Evolutionary conservation across 2,888 invertebrate genomes (phyloP).

Genomic region (Tipula helvola): DNA sequence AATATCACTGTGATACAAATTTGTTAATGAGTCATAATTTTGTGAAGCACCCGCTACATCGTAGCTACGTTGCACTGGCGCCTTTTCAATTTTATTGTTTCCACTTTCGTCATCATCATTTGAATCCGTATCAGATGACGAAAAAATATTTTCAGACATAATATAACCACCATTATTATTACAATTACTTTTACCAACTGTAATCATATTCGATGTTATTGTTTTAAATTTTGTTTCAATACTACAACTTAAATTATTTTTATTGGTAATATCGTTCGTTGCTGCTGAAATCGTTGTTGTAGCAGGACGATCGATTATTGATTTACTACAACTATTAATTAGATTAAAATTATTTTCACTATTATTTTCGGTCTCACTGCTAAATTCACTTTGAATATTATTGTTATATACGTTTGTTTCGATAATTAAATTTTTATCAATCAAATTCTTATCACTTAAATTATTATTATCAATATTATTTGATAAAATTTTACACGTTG

Average conservation of each 20-base stretch:
- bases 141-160: constrained; percentile 42
- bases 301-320: neutral
- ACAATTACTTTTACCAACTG: constrained; percentile 20
- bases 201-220: constrained; percentile 20
- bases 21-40: constrained; percentile 17
- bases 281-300: neutral
- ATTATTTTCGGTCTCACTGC: neutral
- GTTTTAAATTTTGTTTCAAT: constrained; percentile 11
- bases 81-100: constrained; percentile 14
- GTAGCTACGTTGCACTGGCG: constrained; percentile 27
- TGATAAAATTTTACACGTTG: neutral
- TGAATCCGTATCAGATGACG: constrained; percentile 32
- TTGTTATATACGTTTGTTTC: neutral
- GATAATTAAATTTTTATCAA: neutral
- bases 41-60: constrained; percentile 24
- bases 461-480: neutral
- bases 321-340: neutral
- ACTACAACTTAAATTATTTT: neutral
- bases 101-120: constrained; percentile 17
- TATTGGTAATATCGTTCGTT: neutral
- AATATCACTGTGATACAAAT: constrained; percentile 18
- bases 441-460: neutral
- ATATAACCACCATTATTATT: constrained; percentile 30
- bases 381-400: neutral
- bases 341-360: constrained; percentile 5